Percentiles rank a stretch among this genome's conserved stretches.
phyloP scores from a whole-genome alignment of 2,888 invertebrate genomes.

The Scaptomyza polygonia region DNA sequence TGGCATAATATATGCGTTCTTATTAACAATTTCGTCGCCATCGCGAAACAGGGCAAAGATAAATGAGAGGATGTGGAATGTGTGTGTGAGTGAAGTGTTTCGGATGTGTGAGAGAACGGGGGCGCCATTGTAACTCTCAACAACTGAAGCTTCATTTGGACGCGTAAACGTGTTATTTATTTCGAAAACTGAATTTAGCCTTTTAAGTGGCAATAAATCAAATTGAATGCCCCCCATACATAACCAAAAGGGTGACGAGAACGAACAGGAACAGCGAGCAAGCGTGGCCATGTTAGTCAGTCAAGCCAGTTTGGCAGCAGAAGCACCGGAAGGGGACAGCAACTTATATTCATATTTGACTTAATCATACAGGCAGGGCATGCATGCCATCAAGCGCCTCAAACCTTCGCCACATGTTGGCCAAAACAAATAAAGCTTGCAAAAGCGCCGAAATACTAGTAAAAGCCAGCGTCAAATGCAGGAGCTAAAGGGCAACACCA shows the following conservation, averaged over 20 bases:
- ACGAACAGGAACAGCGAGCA: constrained; percentile 9
- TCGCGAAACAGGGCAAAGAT: constrained; percentile 31
- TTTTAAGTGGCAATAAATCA: constrained; percentile 80
- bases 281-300: constrained; percentile 38
- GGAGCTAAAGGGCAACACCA: neutral
- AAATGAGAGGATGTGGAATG: constrained; percentile 13
- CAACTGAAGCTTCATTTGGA: constrained; percentile 77
- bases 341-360: constrained; percentile 77
- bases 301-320: constrained; percentile 41
- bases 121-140: constrained; percentile 49
- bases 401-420: constrained; percentile 22
- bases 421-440: constrained; percentile 44
- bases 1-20: constrained; percentile 78
- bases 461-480: constrained; percentile 37
- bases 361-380: constrained; percentile 71
- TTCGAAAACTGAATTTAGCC: constrained; percentile 78
- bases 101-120: neutral
- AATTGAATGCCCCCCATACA: constrained; percentile 59
- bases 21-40: constrained; percentile 79
- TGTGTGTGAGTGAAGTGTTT: neutral
- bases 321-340: constrained; percentile 16
- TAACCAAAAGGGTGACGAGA: constrained; percentile 19
- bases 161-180: constrained; percentile 81
- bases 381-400: constrained; percentile 28
- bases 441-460: constrained; percentile 41